These are phyloP conservation scores for Alethe diademata DNA, from an alignment of 2,113 vertebrate species.

Conservation along the genomic window DNA sequence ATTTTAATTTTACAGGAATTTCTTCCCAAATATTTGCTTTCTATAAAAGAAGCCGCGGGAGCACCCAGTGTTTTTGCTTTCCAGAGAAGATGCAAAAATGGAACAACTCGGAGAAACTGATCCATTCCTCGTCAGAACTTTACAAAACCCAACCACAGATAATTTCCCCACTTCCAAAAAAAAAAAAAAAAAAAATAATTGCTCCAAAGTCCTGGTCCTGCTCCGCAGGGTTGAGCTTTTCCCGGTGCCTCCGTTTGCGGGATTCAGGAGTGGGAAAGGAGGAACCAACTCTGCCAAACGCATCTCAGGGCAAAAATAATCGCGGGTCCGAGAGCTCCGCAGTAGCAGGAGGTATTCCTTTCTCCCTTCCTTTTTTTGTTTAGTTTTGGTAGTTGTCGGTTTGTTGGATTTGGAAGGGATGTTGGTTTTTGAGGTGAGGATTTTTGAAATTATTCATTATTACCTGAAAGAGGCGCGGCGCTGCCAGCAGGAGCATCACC, in stretches of 20 bases:
- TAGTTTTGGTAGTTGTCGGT: accelerated
- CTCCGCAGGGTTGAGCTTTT: neutral
- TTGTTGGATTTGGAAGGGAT: neutral
- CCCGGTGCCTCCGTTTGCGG: neutral
- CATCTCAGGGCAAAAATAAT: neutral
- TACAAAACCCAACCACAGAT: neutral
- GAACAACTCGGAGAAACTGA: neutral
- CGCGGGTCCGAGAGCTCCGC: neutral
- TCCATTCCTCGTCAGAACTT: neutral
- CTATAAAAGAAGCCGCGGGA: neutral
- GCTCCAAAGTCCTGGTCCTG: neutral
- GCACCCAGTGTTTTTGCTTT: neutral
- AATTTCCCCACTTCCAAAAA: accelerated
- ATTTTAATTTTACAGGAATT: neutral
- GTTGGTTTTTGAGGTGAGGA: accelerated
- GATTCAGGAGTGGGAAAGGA: neutral
- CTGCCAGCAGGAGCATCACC: neutral
- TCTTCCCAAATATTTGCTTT: neutral
- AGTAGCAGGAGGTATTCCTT: accelerated
- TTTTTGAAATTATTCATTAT: accelerated
- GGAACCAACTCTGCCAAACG: neutral
- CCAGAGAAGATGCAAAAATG: neutral
- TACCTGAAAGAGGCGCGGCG: neutral
- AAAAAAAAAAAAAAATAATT: neutral
- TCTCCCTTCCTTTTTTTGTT: too few relatives aligned